Evolutionary conservation across 2,113 vertebrate species (phyloP).

Genomic region (Rhea americana): DNA sequence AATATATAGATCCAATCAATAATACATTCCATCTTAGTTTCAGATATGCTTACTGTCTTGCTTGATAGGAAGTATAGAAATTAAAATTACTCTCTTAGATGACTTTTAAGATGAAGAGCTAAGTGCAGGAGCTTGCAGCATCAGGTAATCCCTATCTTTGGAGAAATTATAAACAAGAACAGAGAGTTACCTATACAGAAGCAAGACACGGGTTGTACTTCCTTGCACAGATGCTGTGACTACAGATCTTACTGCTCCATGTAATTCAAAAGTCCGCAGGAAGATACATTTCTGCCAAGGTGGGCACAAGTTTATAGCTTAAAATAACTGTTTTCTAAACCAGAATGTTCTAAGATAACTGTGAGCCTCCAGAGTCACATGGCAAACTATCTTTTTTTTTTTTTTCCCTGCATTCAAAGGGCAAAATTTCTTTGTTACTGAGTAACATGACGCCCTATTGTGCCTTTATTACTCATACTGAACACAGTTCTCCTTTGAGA

Average conservation of each 20-base stretch:
- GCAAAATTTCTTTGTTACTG: background rate
- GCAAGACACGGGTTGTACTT: background rate
- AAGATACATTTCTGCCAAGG: background rate
- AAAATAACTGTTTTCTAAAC: background rate
- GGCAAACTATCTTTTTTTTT: background rate
- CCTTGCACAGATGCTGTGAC: background rate
- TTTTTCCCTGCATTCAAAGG: background rate
- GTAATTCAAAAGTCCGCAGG: background rate
- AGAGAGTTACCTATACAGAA: background rate
- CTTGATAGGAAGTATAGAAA: background rate
- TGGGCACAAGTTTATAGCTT: background rate
- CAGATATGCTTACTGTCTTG: background rate
- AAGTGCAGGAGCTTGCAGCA: background rate
- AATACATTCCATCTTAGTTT: background rate
- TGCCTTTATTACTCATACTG: background rate
- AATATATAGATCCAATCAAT: background rate
- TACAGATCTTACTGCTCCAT: background rate
- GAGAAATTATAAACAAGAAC: background rate
- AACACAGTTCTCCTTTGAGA: background rate
- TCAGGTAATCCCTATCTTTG: background rate
- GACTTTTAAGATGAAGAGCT: rapidly evolving
- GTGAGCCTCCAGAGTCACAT: background rate
- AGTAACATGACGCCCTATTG: background rate
- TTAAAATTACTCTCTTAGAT: background rate
- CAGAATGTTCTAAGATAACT: background rate